Percentiles rank a stretch among this genome's conserved stretches.
phyloP scores from a whole-genome alignment of 30 jellyfish, hydroid and myxozoan genomes.

The Pelagia noctiluca region DNA sequence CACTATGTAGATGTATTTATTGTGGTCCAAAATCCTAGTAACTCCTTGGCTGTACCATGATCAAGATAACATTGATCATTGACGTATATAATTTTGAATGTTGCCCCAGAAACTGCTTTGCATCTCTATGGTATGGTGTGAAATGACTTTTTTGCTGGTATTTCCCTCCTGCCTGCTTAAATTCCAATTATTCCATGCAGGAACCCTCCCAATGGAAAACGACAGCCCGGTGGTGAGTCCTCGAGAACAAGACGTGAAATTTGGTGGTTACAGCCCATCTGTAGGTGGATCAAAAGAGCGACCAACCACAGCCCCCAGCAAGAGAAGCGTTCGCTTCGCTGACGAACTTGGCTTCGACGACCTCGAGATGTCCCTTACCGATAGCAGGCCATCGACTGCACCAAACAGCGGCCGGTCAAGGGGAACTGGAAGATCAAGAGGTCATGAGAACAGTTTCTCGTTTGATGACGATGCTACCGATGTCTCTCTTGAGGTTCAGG shows the following conservation, averaged over 20 bases:
- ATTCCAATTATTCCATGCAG: background rate
- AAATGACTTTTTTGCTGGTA: no score
- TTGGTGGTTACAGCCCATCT: constrained; percentile 95
- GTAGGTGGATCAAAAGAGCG: constrained; percentile 74
- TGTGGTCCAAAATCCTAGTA: no score
- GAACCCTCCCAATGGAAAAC: constrained; percentile 18
- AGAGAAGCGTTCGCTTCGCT: constrained; percentile 93
- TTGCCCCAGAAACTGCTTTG: no score
- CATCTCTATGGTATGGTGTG: no score
- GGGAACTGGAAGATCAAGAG: constrained; percentile 14
- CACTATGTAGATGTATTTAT: no score
- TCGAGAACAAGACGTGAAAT: constrained; percentile 56
- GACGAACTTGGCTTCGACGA: constrained; percentile 89
- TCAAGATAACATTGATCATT: no score
- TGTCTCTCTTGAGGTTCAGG: constrained; percentile 55
- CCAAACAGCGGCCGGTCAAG: constrained; percentile 62
- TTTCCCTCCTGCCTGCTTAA: no score
- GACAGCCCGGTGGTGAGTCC: constrained; percentile 65
- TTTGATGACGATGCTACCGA: constrained; percentile 71
- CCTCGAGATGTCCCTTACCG: constrained; percentile 65
- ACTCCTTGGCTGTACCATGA: no score
- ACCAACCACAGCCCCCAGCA: constrained; percentile 79
- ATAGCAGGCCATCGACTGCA: constrained; percentile 74
- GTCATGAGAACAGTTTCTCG: constrained; percentile 31
- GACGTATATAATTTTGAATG: no score